Percentiles rank a stretch among this genome's conserved stretches.
Evolutionary conservation across 2,888 invertebrate species (phyloP).

Genomic region (Phyllotreta striolata): DNA sequence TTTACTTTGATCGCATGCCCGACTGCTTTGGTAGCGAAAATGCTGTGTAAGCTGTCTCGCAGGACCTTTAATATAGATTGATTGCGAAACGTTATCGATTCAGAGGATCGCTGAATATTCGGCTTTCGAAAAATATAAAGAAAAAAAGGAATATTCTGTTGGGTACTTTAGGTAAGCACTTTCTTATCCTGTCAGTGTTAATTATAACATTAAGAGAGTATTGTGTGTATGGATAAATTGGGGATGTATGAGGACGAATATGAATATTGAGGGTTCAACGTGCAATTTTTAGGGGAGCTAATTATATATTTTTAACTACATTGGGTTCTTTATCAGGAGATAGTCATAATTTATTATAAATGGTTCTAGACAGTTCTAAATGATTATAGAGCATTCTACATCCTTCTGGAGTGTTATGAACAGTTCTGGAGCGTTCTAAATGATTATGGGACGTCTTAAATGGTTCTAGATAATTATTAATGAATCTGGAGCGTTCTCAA

Average conservation of each 20-base stretch:
- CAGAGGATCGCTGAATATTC: slow-evolving; percentile 27
- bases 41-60: slow-evolving; percentile 27
- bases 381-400: too few relatives aligned
- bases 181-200: slow-evolving; percentile 14
- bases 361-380: too few relatives aligned
- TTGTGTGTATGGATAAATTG: neutral
- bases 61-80: slow-evolving; percentile 32
- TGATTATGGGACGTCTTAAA: too few relatives aligned
- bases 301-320: too few relatives aligned
- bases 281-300: too few relatives aligned
- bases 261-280: neutral
- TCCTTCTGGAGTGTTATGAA: too few relatives aligned
- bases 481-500: too few relatives aligned
- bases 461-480: too few relatives aligned
- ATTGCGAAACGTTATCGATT: slow-evolving; percentile 29
- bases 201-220: slow-evolving; percentile 7
- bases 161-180: neutral
- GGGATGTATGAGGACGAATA: neutral
- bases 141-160: slow-evolving; percentile 1
- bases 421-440: too few relatives aligned
- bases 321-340: too few relatives aligned
- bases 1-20: slow-evolving; percentile 3
- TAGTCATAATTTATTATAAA: too few relatives aligned
- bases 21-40: slow-evolving; percentile 19
- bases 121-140: slow-evolving; percentile 21